These are phyloP conservation scores for Drosophila mauritiana DNA, from an alignment of 1,140 invertebrate species.

Conservation along the genomic window DNA sequence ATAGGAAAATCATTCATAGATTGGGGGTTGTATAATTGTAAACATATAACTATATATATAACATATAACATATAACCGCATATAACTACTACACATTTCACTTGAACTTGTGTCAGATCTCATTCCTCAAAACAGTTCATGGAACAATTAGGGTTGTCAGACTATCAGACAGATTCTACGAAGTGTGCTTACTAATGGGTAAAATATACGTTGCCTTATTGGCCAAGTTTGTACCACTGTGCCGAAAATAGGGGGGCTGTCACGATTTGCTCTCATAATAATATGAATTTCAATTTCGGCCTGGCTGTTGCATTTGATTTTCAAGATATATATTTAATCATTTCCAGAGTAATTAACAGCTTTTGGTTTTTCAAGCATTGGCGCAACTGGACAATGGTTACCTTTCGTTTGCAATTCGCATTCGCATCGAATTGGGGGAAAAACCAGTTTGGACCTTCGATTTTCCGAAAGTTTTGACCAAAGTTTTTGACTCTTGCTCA, in stretches of 20 bases:
- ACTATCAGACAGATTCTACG: not conserved
- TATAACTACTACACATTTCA: not conserved
- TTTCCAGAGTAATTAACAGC: conserved; percentile 68
- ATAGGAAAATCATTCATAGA: too few species aligned
- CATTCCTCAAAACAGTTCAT: too few species aligned
- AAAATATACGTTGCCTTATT: too few species aligned
- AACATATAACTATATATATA: too few species aligned
- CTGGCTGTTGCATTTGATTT: conserved; percentile 36
- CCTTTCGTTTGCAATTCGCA: conserved; percentile 28
- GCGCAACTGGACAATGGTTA: conserved; percentile 32
- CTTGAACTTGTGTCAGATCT: not conserved
- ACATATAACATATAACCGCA: too few species aligned
- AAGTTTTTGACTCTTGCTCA: conserved; percentile 1
- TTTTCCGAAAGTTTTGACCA: conserved; percentile 25
- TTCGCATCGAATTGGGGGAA: not conserved
- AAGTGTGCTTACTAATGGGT: not conserved
- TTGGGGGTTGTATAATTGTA: not conserved
- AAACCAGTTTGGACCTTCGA: conserved; percentile 26
- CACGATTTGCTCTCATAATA: conserved; percentile 49
- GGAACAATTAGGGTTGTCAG: too few species aligned
- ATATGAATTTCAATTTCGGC: conserved; percentile 28
- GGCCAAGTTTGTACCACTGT: conserved; percentile 7
- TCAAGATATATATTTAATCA: conserved; percentile 69
- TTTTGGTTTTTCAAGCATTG: conserved; percentile 30
- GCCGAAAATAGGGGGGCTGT: conserved; percentile 15